phyloP scores from a whole-genome alignment of 1,140 invertebrate genomes.

The Magallana gigas region DNA sequence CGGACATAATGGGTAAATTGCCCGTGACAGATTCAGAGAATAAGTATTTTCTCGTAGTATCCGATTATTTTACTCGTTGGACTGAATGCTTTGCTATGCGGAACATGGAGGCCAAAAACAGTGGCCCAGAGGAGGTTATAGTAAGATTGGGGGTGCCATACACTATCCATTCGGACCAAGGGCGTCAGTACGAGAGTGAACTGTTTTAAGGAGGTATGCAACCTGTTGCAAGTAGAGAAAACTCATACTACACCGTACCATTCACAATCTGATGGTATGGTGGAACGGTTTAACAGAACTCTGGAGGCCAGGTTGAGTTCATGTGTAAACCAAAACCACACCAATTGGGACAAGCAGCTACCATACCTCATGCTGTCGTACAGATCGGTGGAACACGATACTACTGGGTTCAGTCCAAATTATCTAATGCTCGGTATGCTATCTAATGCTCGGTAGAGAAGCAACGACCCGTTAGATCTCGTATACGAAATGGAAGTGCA shows the following conservation, averaged over 20 bases:
- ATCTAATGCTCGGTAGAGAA: no score
- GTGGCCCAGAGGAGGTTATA: background rate
- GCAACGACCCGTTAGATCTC: no score
- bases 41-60: slow-evolving; percentile 62
- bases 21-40: slow-evolving; percentile 48
- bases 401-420: no score
- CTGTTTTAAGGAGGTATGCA: slow-evolving; percentile 10
- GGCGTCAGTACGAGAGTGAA: background rate
- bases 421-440: no score
- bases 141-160: background rate
- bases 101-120: slow-evolving; percentile 45
- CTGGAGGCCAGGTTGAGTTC: slow-evolving; percentile 52
- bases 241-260: no score
- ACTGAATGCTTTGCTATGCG: slow-evolving; percentile 58
- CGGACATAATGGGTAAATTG: slow-evolving; percentile 27
- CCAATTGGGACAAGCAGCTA: slow-evolving; percentile 59
- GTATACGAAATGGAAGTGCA: no score
- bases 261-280: no score
- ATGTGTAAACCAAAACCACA: slow-evolving; percentile 43
- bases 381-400: slow-evolving; percentile 49
- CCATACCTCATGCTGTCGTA: slow-evolving; percentile 51
- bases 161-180: background rate
- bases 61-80: slow-evolving; percentile 66
- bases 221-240: no score
- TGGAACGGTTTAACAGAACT: no score